Conservation (phyloP, 2,113 vertebrate species). For the Pteronura brasiliensis region DNA sequence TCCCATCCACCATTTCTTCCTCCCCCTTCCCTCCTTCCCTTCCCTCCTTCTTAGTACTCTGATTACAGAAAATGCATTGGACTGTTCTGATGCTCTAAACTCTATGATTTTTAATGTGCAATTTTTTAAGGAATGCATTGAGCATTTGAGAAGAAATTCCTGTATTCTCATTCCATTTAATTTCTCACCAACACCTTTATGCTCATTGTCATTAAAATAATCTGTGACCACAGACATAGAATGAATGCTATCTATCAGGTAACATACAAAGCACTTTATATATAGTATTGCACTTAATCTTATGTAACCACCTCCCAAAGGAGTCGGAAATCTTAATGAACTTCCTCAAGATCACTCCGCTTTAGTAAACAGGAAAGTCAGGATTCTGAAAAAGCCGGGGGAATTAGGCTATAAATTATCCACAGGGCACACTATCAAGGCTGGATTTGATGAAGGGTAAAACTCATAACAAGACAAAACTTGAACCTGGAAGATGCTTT, state of each 20-base stretch:
- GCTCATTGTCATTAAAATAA: not conserved
- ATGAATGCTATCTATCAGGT: not conserved
- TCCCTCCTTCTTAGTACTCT: not conserved
- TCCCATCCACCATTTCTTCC: fast-evolving
- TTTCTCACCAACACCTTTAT: not conserved
- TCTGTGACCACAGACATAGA: not conserved
- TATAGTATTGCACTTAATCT: not conserved
- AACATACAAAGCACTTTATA: not conserved
- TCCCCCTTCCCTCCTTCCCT: not conserved
- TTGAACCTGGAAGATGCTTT: not conserved
- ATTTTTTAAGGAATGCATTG: not conserved
- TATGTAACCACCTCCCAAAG: not conserved
- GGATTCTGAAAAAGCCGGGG: not conserved
- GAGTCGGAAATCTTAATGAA: not conserved
- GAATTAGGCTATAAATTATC: not conserved
- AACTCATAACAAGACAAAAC: not conserved
- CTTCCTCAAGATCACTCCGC: not conserved
- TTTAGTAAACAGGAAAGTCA: not conserved
- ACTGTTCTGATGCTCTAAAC: not conserved
- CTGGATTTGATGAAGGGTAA: not conserved
- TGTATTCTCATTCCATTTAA: not conserved
- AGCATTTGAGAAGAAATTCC: not conserved
- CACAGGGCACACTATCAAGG: not conserved
- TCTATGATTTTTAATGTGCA: not conserved
- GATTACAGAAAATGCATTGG: not conserved